Evolutionary conservation across 2,797 vertebrate species (phyloP), one percentile per base, ranked within the genome.

Genomic region (Sebastes wilsoni): DNA sequence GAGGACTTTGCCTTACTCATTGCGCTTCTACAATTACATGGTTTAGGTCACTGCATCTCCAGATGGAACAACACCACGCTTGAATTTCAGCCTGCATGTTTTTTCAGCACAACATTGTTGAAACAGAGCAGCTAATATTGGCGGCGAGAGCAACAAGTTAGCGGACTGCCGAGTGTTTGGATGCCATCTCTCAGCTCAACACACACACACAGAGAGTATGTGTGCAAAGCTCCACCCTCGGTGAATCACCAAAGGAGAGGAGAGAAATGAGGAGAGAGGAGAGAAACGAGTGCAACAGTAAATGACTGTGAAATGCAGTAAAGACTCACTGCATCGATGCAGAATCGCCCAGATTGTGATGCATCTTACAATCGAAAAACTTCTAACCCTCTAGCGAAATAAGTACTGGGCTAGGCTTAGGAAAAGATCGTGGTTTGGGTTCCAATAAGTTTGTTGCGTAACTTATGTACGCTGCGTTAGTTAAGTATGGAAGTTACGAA

Each of bases 311-410:
- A 49, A 49, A 49, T 49, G 46, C 46, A 49, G 18, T 4, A 49
- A 49, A 49, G 46, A 20, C 46, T 49, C 18, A 49, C 18, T 49
- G 46, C 46, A 49, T 49, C 18, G 3, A 49, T 49, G 18, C 46
- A 49, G 18, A 49, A 49, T 49, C 46, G 46, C 1, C 46, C 18
- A 49, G 1, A 49, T 49, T 9, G 18, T 20, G 18, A 49, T 49
- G 18, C 46, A 49, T 49, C 46, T 49, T 49, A 49, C 18, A 49
- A 9, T 49, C 2, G 8, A 49, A 8, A 49, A 0, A 49, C 0
- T 20, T 49, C 46, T 0, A 49, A 20, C 0, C 46, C 46, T n/a
- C 18, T 20, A 49, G 18, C 0, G 18, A 49, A 0, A 20, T 0
- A 49, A 49, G 18, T 49, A 49, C 46, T n/a, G 14, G 6, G 42